Conservation (phyloP, 2,888 invertebrate genomes). For the Alloplasta piceator region DNA sequence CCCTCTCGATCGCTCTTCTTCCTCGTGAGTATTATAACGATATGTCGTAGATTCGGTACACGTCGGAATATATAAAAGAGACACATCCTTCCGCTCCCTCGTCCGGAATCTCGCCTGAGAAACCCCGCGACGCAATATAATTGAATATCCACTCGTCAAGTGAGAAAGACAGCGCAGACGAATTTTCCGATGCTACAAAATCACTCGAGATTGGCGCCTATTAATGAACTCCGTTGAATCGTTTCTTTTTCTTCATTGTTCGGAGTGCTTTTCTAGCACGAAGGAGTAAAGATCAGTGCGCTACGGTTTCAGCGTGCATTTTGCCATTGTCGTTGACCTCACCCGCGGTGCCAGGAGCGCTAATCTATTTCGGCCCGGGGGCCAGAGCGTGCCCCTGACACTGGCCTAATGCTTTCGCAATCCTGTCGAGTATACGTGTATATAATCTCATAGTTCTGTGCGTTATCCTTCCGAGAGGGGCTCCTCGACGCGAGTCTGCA, state of each 20-base stretch:
- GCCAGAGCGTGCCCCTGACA: conserved; percentile 78
- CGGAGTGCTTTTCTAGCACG: too few relatives aligned
- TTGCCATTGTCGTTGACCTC: conserved; percentile 44
- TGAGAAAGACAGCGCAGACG: not conserved
- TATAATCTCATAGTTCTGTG: not conserved
- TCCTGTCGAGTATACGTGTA: conserved; percentile 45
- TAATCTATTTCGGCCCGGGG: conserved; percentile 78
- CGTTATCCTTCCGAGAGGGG: conserved; percentile 45
- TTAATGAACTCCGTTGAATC: not conserved
- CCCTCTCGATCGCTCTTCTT: not conserved
- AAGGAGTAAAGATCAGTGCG: conserved; percentile 23
- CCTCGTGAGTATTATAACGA: conserved; percentile 16
- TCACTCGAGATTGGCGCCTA: conserved; percentile 14
- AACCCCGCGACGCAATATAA: conserved; percentile 12
- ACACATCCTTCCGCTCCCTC: conserved; percentile 37
- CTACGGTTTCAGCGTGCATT: conserved; percentile 18
- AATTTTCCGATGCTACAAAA: conserved; percentile 29
- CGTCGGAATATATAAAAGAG: conserved; percentile 31
- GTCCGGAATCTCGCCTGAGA: conserved; percentile 48
- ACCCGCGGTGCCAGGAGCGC: conserved; percentile 67
- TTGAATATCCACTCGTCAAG: conserved; percentile 8
- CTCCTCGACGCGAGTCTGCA: conserved; percentile 49
- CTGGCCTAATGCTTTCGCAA: conserved; percentile 67
- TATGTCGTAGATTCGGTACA: not conserved
- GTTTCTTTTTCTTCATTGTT: too few relatives aligned